Conservation (phyloP, 2,888 invertebrate genomes). For the Galerucella nymphaeae region DNA sequence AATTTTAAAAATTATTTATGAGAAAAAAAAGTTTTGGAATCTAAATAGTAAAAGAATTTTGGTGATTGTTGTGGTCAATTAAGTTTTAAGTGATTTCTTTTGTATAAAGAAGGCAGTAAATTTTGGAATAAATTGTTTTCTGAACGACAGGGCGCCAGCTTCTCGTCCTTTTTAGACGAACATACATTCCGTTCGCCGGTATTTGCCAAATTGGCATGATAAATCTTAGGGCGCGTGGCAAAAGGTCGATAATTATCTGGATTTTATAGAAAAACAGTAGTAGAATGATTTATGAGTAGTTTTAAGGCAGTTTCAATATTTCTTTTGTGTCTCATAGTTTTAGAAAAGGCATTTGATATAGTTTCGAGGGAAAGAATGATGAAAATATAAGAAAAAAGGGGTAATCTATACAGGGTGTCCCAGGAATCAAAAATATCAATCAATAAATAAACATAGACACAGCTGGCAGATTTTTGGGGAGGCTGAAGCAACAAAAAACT, state of each 20-base stretch:
- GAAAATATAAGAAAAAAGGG: too few relatives aligned
- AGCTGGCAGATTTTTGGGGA: too few relatives aligned
- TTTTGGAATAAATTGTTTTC: constrained; percentile 54
- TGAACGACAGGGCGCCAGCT: constrained; percentile 44
- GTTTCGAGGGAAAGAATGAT: too few relatives aligned
- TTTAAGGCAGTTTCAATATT: neutral
- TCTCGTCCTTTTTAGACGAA: constrained; percentile 41
- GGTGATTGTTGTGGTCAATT: neutral
- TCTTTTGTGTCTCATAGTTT: neutral
- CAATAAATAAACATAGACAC: too few relatives aligned
- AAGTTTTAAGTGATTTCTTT: neutral
- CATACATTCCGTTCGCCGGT: constrained; percentile 56
- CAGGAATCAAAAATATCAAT: too few relatives aligned
- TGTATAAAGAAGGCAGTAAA: constrained; percentile 54
- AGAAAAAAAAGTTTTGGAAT: too few relatives aligned
- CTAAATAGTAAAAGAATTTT: too few relatives aligned
- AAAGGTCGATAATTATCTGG: constrained; percentile 52
- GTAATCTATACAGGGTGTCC: too few relatives aligned
- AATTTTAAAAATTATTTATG: too few relatives aligned
- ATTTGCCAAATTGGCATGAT: constrained; percentile 60
- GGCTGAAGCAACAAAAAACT: too few relatives aligned
- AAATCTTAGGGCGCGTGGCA: constrained; percentile 61
- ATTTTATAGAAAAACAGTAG: constrained; percentile 20
- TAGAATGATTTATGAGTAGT: neutral
- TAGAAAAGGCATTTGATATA: too few relatives aligned